These are phyloP conservation scores for Scolopax bukidnonensis DNA, from an alignment of 2,797 vertebrate species.

Conservation along the genomic window DNA sequence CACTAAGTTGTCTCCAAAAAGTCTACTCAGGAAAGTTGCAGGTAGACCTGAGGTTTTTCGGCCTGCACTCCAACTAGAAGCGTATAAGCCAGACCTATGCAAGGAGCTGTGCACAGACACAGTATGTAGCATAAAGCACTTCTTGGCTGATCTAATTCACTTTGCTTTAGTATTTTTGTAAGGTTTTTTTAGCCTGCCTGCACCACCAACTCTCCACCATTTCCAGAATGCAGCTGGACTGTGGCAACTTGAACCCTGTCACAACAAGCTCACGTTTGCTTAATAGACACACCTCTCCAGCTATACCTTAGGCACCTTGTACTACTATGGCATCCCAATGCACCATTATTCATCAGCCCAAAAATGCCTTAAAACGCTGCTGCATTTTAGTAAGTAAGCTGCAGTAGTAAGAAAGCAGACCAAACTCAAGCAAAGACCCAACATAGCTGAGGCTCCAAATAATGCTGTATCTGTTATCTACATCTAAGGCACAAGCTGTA, in stretches of 20 bases:
- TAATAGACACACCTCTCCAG: not conserved
- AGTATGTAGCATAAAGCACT: not conserved
- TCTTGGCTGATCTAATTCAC: not conserved
- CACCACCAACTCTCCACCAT: not conserved
- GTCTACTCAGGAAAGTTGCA: not conserved
- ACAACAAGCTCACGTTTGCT: not conserved
- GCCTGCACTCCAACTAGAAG: not conserved
- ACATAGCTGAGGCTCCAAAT: not conserved
- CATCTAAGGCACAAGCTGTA: not conserved
- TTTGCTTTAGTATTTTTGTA: not conserved
- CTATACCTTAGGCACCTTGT: not conserved
- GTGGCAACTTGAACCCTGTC: not conserved
- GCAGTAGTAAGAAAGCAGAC: not conserved
- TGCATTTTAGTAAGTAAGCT: not conserved
- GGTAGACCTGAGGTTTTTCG: not conserved
- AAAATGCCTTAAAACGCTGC: not conserved
- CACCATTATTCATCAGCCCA: not conserved
- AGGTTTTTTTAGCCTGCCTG: not conserved
- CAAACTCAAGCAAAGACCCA: not conserved
- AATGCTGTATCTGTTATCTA: not conserved
- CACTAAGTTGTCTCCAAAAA: not conserved
- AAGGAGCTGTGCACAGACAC: not conserved
- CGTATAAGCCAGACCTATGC: not conserved
- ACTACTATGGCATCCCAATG: not conserved
- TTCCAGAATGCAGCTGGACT: not conserved